These are phyloP conservation scores for Neoniphon sammara DNA, from an alignment of 2,797 vertebrate species.

Conservation along the genomic window DNA sequence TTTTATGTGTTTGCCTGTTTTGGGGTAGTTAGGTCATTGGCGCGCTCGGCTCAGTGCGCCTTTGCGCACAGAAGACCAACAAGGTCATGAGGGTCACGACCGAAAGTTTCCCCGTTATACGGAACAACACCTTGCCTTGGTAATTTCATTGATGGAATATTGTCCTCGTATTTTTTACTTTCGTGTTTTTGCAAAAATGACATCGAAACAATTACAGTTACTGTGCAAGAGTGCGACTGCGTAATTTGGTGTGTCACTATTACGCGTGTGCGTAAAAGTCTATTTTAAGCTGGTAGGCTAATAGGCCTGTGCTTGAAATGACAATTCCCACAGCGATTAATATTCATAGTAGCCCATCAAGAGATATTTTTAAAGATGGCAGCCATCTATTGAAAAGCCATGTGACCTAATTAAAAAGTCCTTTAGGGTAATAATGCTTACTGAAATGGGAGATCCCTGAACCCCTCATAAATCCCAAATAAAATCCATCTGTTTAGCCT, in stretches of 20 bases:
- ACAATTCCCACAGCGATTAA: conserved; percentile 68
- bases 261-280: conserved; percentile 63
- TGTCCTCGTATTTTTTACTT: background rate
- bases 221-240: conserved; percentile 42
- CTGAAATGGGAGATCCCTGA: conserved; percentile 46
- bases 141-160: background rate
- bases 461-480: conserved; percentile 53
- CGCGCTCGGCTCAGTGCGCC: conserved; percentile 27
- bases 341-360: conserved; percentile 58
- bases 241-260: conserved; percentile 34
- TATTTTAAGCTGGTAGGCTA: conserved; percentile 61
- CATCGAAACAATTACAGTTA: conserved; percentile 1
- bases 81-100: conserved; percentile 56
- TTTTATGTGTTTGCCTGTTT: too few species aligned
- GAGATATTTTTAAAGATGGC: conserved; percentile 33
- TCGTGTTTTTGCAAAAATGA: conserved; percentile 3
- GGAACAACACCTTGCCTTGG: background rate
- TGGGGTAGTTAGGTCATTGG: background rate
- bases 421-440: conserved; percentile 49
- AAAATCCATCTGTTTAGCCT: conserved; percentile 42
- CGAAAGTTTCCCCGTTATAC: background rate
- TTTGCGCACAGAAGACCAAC: conserved; percentile 62
- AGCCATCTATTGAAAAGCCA: conserved; percentile 51
- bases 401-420: conserved; percentile 62
- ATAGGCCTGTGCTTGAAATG: conserved; percentile 63